Percentiles rank a stretch among this genome's conserved stretches.
Evolutionary conservation across 2,113 vertebrate species (phyloP).

Genomic region (Chiloscyllium plagiosum): DNA sequence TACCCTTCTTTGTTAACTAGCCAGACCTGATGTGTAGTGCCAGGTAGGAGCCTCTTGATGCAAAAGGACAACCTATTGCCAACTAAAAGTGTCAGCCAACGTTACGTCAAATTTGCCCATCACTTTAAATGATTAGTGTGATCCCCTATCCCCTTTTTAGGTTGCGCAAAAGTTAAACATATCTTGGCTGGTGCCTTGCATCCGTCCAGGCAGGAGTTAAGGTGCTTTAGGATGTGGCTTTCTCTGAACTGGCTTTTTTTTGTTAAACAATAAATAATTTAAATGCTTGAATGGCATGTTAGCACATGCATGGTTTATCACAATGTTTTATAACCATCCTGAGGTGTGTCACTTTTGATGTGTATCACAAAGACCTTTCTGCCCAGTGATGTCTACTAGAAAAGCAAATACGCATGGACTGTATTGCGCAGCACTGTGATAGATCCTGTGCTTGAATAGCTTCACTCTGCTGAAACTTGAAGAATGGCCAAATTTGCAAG

Average conservation of each 20-base stretch:
- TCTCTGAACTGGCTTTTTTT: background rate
- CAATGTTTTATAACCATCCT: background rate
- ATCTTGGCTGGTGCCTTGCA: background rate
- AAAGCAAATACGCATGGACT: background rate
- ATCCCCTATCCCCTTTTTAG: background rate
- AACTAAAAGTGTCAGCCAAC: background rate
- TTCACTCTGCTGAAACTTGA: background rate
- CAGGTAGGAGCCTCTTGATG: background rate
- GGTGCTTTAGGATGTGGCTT: slow-evolving; percentile 6
- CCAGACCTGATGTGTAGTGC: background rate
- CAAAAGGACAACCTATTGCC: background rate
- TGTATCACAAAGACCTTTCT: background rate
- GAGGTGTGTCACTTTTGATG: background rate
- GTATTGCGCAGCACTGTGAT: background rate
- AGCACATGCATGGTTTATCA: slow-evolving; percentile 10
- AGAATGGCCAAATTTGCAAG: background rate
- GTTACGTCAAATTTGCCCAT: background rate
- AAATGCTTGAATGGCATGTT: slow-evolving; percentile 21
- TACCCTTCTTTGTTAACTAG: background rate
- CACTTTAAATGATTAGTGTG: background rate
- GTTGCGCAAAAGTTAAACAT: background rate
- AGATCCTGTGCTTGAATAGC: background rate
- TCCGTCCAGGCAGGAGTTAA: background rate
- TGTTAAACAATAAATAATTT: background rate
- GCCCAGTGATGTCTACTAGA: background rate